Evolutionary conservation across 2,797 vertebrate genomes (phyloP).

Genomic region (Cirrhinus mrigala): DNA sequence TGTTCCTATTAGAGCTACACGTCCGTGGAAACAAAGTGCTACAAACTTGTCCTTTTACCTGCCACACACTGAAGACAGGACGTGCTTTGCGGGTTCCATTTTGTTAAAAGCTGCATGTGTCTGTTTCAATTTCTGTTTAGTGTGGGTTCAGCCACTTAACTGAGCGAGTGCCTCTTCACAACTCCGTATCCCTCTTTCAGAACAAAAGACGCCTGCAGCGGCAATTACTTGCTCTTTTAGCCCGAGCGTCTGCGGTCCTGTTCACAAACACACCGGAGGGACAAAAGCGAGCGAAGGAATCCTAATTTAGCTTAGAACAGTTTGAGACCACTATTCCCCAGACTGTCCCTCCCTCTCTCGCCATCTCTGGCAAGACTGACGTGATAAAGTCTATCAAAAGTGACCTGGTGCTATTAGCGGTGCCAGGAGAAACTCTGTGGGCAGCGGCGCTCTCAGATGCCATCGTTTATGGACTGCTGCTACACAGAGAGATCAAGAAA

Average conservation of each 20-base stretch:
- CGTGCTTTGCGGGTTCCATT: constrained; percentile 2
- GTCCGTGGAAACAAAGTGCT: constrained; percentile 11
- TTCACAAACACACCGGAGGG: constrained; percentile 41
- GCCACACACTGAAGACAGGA: constrained; percentile 1
- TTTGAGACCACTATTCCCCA: constrained; percentile 4
- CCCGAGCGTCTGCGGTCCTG: neutral
- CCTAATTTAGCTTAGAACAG: constrained; percentile 32
- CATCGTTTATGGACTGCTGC: neutral
- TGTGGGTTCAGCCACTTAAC: constrained; percentile 37
- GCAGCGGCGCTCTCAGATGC: neutral
- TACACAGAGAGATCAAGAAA: neutral
- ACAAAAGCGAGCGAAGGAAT: constrained; percentile 33
- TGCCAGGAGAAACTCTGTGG: constrained; percentile 13
- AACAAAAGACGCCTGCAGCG: constrained; percentile 40
- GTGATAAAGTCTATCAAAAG: constrained; percentile 4
- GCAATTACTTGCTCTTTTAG: constrained; percentile 53
- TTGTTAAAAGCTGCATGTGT: constrained; percentile 37
- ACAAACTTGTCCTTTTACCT: constrained; percentile 27
- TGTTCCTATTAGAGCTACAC: neutral
- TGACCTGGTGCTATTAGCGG: constrained; percentile 5
- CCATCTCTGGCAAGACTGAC: constrained; percentile 18
- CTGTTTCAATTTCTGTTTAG: constrained; percentile 34
- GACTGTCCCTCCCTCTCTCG: neutral
- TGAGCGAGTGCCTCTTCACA: constrained; percentile 31
- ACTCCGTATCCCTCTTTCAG: constrained; percentile 31